Conservation (phyloP, 2,113 vertebrate genomes). For the Solenodon paradoxus region DNA sequence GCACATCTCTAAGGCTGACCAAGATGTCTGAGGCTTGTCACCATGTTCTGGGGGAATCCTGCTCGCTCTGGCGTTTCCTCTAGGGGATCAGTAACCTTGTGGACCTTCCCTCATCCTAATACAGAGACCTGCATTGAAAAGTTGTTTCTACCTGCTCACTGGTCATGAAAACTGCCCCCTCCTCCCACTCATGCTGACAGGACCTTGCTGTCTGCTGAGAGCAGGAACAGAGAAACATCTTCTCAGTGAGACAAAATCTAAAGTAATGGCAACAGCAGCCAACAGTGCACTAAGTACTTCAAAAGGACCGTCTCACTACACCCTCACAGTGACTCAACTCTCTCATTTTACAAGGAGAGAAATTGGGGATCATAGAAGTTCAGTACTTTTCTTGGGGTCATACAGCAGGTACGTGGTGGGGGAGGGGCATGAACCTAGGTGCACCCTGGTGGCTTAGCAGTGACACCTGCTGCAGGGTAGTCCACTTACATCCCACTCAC, state of each 20-base stretch:
- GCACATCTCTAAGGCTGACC: not conserved
- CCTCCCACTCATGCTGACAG: not conserved
- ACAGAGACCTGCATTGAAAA: not conserved
- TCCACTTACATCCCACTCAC: too few relatives aligned
- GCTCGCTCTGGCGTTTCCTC: too few relatives aligned
- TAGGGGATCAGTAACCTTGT: too few relatives aligned
- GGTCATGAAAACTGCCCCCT: not conserved
- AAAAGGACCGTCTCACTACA: not conserved
- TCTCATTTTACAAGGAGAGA: not conserved
- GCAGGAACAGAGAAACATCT: not conserved
- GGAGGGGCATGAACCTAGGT: too few relatives aligned
- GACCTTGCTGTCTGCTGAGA: not conserved
- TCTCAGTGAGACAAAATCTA: not conserved
- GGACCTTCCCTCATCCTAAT: too few relatives aligned
- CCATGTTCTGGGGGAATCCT: not conserved
- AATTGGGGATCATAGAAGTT: not conserved
- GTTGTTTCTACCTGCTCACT: not conserved
- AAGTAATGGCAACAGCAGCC: not conserved
- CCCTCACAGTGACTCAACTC: not conserved
- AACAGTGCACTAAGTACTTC: not conserved
- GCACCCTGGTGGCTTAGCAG: too few relatives aligned
- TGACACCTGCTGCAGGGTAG: too few relatives aligned
- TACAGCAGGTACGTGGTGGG: not conserved
- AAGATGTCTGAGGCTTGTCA: not conserved
- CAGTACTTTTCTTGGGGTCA: not conserved